Conservation (phyloP, 2,113 vertebrate species). For the Gavia stellata region DNA sequence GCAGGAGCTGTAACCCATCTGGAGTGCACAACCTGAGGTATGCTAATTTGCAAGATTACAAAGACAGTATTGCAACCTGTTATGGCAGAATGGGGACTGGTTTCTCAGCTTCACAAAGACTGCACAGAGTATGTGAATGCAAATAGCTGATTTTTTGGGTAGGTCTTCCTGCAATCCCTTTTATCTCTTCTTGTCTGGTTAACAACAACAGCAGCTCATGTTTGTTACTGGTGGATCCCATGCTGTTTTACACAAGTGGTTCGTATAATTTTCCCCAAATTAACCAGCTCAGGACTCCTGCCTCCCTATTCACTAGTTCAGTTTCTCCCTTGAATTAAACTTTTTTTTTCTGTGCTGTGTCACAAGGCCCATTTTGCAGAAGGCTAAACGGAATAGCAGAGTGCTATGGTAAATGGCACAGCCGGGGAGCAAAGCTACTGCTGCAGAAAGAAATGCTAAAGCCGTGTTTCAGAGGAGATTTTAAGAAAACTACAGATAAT, state of each 20-base stretch:
- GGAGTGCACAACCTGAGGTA: neutral
- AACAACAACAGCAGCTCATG: accelerated
- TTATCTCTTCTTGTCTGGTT: neutral
- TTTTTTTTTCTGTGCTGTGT: neutral
- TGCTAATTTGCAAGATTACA: no score
- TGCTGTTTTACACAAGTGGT: neutral
- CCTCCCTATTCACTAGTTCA: neutral
- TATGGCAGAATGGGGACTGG: accelerated
- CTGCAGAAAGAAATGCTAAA: neutral
- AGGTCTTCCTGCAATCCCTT: neutral
- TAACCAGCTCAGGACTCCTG: neutral
- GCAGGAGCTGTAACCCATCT: neutral
- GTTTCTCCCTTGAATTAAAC: neutral
- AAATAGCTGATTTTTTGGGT: neutral
- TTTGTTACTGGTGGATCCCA: neutral
- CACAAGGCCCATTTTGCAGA: neutral
- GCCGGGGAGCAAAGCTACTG: neutral
- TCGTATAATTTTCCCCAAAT: neutral
- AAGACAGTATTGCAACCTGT: neutral
- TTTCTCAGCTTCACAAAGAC: neutral
- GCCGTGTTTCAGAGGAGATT: neutral
- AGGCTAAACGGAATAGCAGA: neutral
- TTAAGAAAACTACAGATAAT: conserved; percentile 18
- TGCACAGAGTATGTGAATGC: neutral
- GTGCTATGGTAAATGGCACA: neutral